Evolutionary conservation across 2,113 vertebrate genomes (phyloP), one percentile per base, ranked within the genome.

Genomic region (Chaetodon trifascialis): DNA sequence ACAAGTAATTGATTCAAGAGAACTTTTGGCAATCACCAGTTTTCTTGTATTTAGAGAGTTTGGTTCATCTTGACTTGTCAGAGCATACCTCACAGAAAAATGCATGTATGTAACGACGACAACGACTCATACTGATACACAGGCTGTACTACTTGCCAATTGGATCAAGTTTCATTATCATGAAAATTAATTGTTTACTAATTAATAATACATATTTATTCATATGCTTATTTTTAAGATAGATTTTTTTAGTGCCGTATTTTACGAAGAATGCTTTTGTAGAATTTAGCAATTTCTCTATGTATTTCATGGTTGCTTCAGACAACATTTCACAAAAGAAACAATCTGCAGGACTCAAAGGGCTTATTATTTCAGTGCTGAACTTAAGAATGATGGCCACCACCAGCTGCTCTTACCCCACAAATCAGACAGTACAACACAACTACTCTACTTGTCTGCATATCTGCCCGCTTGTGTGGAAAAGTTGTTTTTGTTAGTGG

Each of bases 401-500:
- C 69, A n/a, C 40, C 55, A 72, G 79, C 82, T 80, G 82, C 69
- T 84, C 15, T 44, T 19, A 25, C 23, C 36, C 51, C 36, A 72
- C 62, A 75, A 55, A 51, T 42, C 65, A 69, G 12, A 25, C 19
- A 80, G 68, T 2, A 74, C 62, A 88, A 74, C 34, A 21, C 68
- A 60, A 56, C 52, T 23, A 25, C 56, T 76, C 66, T 79, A 5
- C 46, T 38, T 21, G 19, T 63, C 59, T 68, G 47, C 30, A 38
- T 65, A 47, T 67, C 60, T 64, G 70, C 52, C 36, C n/a, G 62
- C 19, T 62, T 62, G 42, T 76, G 86, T 80, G 73, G 66, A 84
- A 76, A 69, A 59, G 60, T 16, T 88, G 68, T 84, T 91, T 78
- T 79, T 89, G 82, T 87, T 84, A 74, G 66, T 83, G 72, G 65